Evolutionary conservation across 2,888 invertebrate genomes (phyloP), one percentile per base, ranked within the genome.

Genomic region (Amphiduros pacificus): DNA sequence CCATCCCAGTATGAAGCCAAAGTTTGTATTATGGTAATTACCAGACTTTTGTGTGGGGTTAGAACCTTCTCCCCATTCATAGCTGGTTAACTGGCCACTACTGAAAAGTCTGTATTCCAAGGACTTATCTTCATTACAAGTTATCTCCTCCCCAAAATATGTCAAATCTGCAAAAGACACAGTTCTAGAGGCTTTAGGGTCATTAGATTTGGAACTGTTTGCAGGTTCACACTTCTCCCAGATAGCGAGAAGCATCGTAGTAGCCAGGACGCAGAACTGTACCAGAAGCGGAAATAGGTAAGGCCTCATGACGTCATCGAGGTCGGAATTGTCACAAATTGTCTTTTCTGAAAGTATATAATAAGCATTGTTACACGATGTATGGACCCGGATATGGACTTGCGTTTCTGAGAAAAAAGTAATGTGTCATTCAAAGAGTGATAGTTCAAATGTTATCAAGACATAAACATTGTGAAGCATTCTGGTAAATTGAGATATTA

Each of bases 141-240:
- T n/a, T n/a, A n/a, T n/a, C n/a, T n/a, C n/a, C n/a, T n/a, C n/a
- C n/a, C n/a, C n/a, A n/a, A n/a, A n/a, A 11, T 5, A 9, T 9
- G 44, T 17, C 5, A n/a, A 11, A 44, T 5, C n/a, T 44, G 6
- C 22, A n/a, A n/a, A n/a, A n/a, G 9, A 11, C 20, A n/a, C n/a
- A 44, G 5, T 44, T 44, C 9, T 22, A 44, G n/a, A 20, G n/a
- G n/a, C 44, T 22, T 5, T n/a, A 20, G 5, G 44, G 9, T 44
- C 44, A 14, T 40, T 22, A n/a, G n/a, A n/a, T n/a, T n/a, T n/a
- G n/a, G n/a, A n/a, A n/a, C n/a, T n/a, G n/a, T n/a, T n/a, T n/a
- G n/a, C n/a, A n/a, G n/a, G n/a, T 14, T 41, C 55, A 55, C 55
- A 55, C 2, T 29, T 55, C 40, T 55, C 55, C 55, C 27, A 40